Base-by-base conservation (phyloP, 2,797 vertebrate species). In the Macroramphosus scolopax region DNA sequence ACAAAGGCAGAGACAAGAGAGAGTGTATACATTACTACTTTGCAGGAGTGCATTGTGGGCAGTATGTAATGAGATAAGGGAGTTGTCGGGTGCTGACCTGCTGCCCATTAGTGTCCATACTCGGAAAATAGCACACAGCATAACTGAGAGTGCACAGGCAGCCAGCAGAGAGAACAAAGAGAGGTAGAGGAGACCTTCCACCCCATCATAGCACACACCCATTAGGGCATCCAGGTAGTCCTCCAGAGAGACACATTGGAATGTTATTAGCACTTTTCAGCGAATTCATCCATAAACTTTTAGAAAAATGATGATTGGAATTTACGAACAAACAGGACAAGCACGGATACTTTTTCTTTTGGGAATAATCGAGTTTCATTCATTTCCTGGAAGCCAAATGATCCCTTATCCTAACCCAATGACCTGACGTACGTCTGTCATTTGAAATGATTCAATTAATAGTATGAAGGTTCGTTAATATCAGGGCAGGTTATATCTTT, bases 121-220 rank as follows among this genome's bases (percentile, higher is more conserved):
- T 1, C 75, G 81, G 0, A 94, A 92, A 4, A 89, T 74, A 0
- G 79, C 75, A 7, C 94, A 96, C 77, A 93, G 85, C 87, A 98
- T 83, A 55, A 80, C 82, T 31, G 92, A 92, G 83, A 96, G 94
- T 26, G 92, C 85, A 10, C 89, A 68, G 3, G 88, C 90, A 0
- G 92, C 92, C 88, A 98, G 85, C 57, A 99, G 71, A 10, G 96
- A 98, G 88, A 96, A 98, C 76, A 98, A 89, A 54, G 90, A 86
- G 1, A 99, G 92, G 82, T 93, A 98, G 42, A 99, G 91, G 69
- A 97, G 81, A 5, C 96, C 96, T 82, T 97, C 93, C 17, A 98
- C 90, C 3, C 96, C 94, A 0, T 98, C 93, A 1, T 96, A 98
- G 83, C 96, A 99, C 78, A 97, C 59, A 15, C 95, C 95, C 1